Base-by-base conservation (phyloP, 2,797 vertebrate genomes). In the Dendrocincla tyrannina region DNA sequence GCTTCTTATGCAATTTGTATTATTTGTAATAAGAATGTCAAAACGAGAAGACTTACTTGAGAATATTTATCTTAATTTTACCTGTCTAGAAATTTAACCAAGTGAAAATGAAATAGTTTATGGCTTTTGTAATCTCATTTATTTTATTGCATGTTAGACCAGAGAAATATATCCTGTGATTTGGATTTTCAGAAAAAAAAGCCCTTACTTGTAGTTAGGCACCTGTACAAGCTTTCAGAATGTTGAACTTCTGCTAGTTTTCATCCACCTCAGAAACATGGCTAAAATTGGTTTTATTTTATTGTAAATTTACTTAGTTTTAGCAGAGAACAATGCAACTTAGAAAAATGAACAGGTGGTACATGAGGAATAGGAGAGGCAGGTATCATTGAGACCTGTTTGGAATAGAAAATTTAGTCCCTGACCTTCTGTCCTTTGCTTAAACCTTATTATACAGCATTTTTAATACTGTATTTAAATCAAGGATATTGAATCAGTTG, bases 61-160 rank as follows among this genome's bases (percentile, higher is more conserved):
- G 67, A 53, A 24, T 11, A 88, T 91, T 93, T 66, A 46, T 94
- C 80, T 92, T 91, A 69, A 89, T 96, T 93, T 91, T 91, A 68
- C 35, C 23, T 79, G 81, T 87, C 96, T 93, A 66, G 47, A 92
- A 89, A 85, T 76, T 41, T 56, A 76, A 79, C 66, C 69, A 91
- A 81, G 58, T 74, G 53, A 89, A 89, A 94, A 95, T 75, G 46
- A 74, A 95, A 75, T 52, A 41, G 33, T 63, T 94, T 90, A 52
- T 84, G 39, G 12, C 32, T 91, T 94, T 91, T 66, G 72, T 86
- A 94, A 62, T 93, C 60, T 93, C 20, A 0, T 84, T 88, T 93
- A 73, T 91, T 90, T 56, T 74, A 20, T 68, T 92, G 63, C 17
- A 4, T 58, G 7, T 37, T 94, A n/a, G 13, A 81, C n/a, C 32